Percentiles rank a stretch among this genome's conserved stretches.
Conservation (phyloP, 2,113 vertebrate genomes). For the Halcyon senegalensis region DNA sequence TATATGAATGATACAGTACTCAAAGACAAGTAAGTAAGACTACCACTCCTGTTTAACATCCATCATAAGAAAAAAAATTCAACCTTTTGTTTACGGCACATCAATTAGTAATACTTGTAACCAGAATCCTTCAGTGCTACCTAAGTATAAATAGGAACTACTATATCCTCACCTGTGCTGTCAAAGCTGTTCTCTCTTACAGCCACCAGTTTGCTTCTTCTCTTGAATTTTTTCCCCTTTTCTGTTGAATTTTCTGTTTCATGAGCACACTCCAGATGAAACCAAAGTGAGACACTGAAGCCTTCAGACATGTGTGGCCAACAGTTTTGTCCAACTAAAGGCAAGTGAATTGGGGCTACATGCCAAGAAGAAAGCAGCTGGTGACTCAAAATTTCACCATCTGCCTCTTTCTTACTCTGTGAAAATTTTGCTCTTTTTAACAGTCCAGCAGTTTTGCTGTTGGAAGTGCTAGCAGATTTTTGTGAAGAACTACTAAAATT, state of each 20-base stretch:
- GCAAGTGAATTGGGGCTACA: conserved; percentile 88
- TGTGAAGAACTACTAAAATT: conserved; percentile 68
- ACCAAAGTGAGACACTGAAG: conserved; percentile 93
- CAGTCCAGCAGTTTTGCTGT: conserved; percentile 65
- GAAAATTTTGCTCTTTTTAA: conserved; percentile 78
- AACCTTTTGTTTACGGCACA: not conserved
- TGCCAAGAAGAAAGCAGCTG: conserved; percentile 91
- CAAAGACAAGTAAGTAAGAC: not conserved
- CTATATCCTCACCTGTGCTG: conserved; percentile 70
- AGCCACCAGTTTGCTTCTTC: conserved; percentile 50
- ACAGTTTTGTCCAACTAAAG: conserved; percentile 93
- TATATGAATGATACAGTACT: not conserved
- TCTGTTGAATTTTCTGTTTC: conserved; percentile 59
- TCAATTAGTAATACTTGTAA: not conserved
- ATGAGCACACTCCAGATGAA: conserved; percentile 72
- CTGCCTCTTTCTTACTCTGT: conserved; percentile 77
- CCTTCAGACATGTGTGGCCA: conserved; percentile 97
- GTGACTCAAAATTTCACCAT: conserved; percentile 73
- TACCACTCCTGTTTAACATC: not conserved
- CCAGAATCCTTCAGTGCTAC: not conserved
- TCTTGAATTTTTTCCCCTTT: conserved; percentile 76
- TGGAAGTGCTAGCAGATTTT: conserved; percentile 69
- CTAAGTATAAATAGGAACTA: not conserved
- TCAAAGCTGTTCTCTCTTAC: conserved; percentile 71
- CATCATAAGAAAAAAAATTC: not conserved